Percentiles rank a stretch among this genome's conserved stretches.
These are phyloP conservation scores for Amphiduros pacificus DNA, from an alignment of 2,888 invertebrate species.

Conservation along the genomic window DNA sequence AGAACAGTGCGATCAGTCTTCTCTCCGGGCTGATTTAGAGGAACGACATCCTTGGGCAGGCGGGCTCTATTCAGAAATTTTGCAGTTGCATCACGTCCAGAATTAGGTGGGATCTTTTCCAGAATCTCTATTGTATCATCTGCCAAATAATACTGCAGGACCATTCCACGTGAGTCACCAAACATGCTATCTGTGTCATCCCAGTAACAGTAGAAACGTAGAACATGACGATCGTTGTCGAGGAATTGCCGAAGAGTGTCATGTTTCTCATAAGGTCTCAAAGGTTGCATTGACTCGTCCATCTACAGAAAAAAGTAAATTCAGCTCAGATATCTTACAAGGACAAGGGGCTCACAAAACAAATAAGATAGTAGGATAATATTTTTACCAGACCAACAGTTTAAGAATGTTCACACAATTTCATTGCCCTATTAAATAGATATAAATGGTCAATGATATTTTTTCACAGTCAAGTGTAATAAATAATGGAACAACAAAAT, in stretches of 20 bases:
- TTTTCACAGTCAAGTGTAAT: too few species aligned
- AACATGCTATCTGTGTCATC: constrained; percentile 79
- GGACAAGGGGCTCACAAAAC: too few species aligned
- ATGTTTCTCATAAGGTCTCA: constrained; percentile 58
- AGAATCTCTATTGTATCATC: constrained; percentile 89
- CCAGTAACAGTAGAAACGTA: constrained; percentile 86
- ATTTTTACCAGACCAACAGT: too few species aligned
- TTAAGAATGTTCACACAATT: background rate
- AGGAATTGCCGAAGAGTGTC: constrained; percentile 77
- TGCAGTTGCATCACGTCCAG: constrained; percentile 72
- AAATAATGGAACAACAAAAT: too few species aligned
- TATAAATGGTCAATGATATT: too few species aligned
- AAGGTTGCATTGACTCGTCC: constrained; percentile 59
- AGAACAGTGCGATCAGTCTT: constrained; percentile 57
- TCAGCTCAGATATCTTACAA: too few species aligned
- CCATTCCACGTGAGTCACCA: constrained; percentile 77
- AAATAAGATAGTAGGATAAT: too few species aligned
- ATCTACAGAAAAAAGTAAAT: too few species aligned
- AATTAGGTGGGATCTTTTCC: constrained; percentile 71
- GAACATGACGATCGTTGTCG: constrained; percentile 73
- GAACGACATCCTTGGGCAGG: constrained; percentile 72
- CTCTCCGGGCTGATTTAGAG: constrained; percentile 55
- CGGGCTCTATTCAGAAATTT: constrained; percentile 76
- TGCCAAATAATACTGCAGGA: constrained; percentile 81
- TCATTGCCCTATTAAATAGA: background rate